A percentile compares a stretch with the other conserved stretches of the same genome.
Evolutionary conservation across 2,888 invertebrate genomes (phyloP).

Genomic region (Chymomyza amoena): DNA sequence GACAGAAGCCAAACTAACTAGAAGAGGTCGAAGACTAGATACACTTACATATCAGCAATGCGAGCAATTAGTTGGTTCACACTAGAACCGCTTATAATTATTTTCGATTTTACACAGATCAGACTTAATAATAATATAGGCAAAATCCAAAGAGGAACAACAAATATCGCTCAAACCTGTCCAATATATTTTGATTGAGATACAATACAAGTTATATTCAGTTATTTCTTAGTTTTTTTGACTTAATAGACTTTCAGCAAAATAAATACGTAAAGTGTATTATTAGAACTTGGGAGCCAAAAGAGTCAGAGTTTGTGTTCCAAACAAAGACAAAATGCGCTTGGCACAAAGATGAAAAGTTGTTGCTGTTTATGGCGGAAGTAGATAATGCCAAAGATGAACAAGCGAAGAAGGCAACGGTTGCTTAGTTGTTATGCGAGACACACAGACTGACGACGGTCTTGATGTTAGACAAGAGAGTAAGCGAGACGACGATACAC

Average conservation of each 20-base stretch:
- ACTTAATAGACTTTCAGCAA: neutral
- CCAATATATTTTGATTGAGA: no score
- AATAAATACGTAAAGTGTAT: neutral
- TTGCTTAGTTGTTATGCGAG: slow-evolving; percentile 40
- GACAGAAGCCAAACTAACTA: neutral
- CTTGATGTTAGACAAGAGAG: neutral
- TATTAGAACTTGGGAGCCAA: neutral
- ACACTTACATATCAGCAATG: neutral
- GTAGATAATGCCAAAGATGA: slow-evolving; percentile 71
- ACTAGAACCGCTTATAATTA: no score
- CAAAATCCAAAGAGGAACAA: no score
- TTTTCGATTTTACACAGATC: no score
- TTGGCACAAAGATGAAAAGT: slow-evolving; percentile 71
- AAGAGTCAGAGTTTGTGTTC: neutral
- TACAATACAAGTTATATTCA: no score
- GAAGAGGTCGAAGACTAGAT: neutral
- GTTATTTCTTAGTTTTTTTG: no score
- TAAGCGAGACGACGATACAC: neutral
- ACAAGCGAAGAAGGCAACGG: slow-evolving; percentile 51
- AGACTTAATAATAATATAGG: no score
- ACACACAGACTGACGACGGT: slow-evolving; percentile 20
- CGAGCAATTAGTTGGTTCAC: no score
- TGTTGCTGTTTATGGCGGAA: slow-evolving; percentile 71
- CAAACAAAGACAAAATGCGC: slow-evolving; percentile 54
- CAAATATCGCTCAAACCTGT: no score